Base-by-base conservation (phyloP, 2,888 invertebrate species). In the Penaeus monodon region DNA sequence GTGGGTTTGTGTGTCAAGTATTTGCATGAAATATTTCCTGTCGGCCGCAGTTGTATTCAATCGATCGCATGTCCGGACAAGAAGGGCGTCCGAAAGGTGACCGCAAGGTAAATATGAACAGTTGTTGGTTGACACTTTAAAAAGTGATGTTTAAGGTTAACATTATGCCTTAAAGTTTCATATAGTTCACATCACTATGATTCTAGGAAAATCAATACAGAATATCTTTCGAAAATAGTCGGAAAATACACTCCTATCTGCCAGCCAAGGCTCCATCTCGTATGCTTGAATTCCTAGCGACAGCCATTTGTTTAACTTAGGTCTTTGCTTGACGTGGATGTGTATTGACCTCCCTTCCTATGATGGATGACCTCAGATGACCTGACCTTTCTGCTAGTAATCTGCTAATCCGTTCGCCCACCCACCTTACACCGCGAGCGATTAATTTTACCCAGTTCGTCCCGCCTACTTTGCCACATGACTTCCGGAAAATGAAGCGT, bases 1-100 rank as follows among this genome's bases (percentile, higher is more conserved):
- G 85, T 86, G 66, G 85, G 85, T 81, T 85, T 85, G 85, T 85
- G 85, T 80, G 80, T 74, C 80, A 74, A 81, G 85, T 86, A 86
- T 86, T 86, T 81, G 85, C 85, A 86, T 86, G 85, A 86, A 76
- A 81, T 86, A 81, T 86, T 81, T 66, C 81, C 81, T 33, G 81
- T 82, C 81, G n/a, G 57, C 44, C 57, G 49, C 22, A 8, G 27
- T 38, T 70, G 68, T 81, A 81, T 81, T 70, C 81, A 81, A 68
- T 70, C 81, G 38, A 22, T 20, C 33, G 80, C 8, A 27, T 14
- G 20, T 27, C 38, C 80, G 65, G 66, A 22, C 65, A 33, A 64
- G 33, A 66, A 65, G 29, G 80, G 33, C 38, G 38, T 20, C 17
- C 57, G 29, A 38, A 29, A 65, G 80, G 65, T 33, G 80, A 33